phyloP scores from a whole-genome alignment of 2,797 vertebrate genomes.

The Streptopelia turtur region DNA sequence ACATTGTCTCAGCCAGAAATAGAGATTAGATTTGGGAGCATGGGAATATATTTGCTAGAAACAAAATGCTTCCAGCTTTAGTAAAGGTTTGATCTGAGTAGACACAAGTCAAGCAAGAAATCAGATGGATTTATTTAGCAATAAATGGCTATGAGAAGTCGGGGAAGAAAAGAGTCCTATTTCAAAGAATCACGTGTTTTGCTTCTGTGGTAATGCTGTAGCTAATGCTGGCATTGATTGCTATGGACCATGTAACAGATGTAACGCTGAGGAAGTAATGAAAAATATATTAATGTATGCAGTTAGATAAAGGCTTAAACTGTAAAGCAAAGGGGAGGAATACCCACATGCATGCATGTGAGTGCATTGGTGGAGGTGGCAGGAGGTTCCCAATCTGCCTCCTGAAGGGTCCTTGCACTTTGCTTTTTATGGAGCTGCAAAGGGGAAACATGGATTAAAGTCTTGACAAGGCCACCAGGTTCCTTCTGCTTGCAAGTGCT shows the following conservation, averaged over 20 bases:
- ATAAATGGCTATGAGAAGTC: background rate
- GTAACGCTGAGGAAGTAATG: background rate
- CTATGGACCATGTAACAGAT: background rate
- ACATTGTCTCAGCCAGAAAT: background rate
- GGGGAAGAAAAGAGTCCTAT: background rate
- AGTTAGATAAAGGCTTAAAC: background rate
- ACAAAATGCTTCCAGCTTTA: background rate
- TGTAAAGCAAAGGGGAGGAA: background rate
- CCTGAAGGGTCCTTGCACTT: background rate
- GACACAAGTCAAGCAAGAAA: background rate
- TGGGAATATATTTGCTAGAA: background rate
- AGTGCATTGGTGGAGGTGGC: rapidly evolving
- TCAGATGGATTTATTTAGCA: background rate
- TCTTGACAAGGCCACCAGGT: background rate
- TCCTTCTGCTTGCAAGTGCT: constrained; percentile 20
- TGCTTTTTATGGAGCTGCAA: background rate
- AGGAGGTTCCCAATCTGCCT: background rate
- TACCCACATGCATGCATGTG: background rate
- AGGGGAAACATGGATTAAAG: background rate
- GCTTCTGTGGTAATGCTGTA: background rate
- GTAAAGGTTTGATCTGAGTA: background rate
- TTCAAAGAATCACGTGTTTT: background rate
- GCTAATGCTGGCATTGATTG: background rate
- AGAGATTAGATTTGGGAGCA: background rate
- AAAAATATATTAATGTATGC: background rate